Base-by-base conservation (phyloP, 2,797 vertebrate genomes). In the Sebastes nivosus region DNA sequence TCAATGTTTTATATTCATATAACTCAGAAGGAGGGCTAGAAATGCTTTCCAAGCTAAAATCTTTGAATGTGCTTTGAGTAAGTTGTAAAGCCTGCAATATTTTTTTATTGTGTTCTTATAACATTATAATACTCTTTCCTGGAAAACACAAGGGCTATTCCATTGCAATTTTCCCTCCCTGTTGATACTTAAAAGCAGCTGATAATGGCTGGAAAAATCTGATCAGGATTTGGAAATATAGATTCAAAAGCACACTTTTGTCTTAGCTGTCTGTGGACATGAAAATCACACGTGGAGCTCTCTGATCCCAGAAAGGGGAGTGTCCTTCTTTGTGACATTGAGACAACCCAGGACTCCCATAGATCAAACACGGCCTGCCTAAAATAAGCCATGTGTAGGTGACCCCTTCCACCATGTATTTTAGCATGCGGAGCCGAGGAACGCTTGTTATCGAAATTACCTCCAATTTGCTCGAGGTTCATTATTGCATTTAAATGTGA, bases 301-400 rank as follows among this genome's bases (percentile, higher is more conserved):
- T 77, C 65, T 57, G 83, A 88, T 92, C 83, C 83, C 80, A 82
- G 67, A 87, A 87, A 77, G 81, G 84, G 84, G 87, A 85, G 85
- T 81, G 91, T 91, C 94, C 87, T 93, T 94, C 81, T 70, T 55
- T 57, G 70, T 93, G 92, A 94, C 93, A 94, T 89, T 95, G 95
- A 94, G 87, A 88, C 87, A 92, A 88, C 77, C 88, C 90, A 95
- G 94, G 90, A 89, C 91, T 89, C 89, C 89, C 84, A 93, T 93
- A 94, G 89, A 96, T 95, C 94, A 94, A 93, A 89, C 87, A 88
- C 14, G 22, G 82, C 67, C 88, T 71, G 82, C 84, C 87, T 91
- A 90, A 95, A 93, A 90, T 90, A 93, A 94, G 88, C 86, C 87
- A 89, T 80, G 88, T 84, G 83, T 72, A 72, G 84, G 83, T 91